Percentiles rank a stretch among this genome's conserved stretches.
Evolutionary conservation across 2,888 invertebrate species (phyloP).

Genomic region (Limnephilus rhombicus): DNA sequence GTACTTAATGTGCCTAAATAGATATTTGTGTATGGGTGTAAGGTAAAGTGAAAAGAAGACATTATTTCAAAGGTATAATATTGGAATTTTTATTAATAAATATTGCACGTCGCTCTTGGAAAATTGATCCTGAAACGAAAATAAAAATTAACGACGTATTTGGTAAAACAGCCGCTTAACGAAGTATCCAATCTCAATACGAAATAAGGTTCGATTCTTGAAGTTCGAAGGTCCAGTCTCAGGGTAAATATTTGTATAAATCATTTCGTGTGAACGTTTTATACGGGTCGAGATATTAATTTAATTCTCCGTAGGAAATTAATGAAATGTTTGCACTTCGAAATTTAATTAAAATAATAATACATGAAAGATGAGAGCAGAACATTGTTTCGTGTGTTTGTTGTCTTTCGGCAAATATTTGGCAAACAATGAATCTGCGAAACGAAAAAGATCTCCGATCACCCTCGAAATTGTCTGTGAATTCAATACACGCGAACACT

Average conservation of each 20-base stretch:
- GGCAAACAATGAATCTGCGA: not conserved
- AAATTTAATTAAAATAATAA: conserved; percentile 45
- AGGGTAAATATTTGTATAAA: conserved; percentile 29
- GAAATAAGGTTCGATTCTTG: conserved; percentile 18
- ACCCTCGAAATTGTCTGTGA: not conserved
- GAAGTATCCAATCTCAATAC: not conserved
- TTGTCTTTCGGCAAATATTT: conserved; percentile 20
- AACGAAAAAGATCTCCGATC: conserved; percentile 17
- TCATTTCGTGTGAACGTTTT: conserved; percentile 31
- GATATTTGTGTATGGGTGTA: not conserved
- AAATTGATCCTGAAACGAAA: not conserved
- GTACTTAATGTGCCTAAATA: not conserved
- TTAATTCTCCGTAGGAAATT: not conserved
- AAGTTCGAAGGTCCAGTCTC: conserved; percentile 18
- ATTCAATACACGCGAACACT: not conserved
- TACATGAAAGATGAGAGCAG: not conserved
- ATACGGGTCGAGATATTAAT: conserved; percentile 16
- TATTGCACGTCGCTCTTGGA: not conserved
- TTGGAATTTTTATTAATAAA: not conserved
- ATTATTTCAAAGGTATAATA: not conserved
- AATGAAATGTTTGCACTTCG: conserved; percentile 38
- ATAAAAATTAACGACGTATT: not conserved
- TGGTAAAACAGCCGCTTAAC: not conserved
- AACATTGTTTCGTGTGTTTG: not conserved
- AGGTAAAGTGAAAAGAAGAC: not conserved